These are phyloP conservation scores for Myotis planiceps DNA, from an alignment of 2,797 vertebrate genomes.

Conservation along the genomic window DNA sequence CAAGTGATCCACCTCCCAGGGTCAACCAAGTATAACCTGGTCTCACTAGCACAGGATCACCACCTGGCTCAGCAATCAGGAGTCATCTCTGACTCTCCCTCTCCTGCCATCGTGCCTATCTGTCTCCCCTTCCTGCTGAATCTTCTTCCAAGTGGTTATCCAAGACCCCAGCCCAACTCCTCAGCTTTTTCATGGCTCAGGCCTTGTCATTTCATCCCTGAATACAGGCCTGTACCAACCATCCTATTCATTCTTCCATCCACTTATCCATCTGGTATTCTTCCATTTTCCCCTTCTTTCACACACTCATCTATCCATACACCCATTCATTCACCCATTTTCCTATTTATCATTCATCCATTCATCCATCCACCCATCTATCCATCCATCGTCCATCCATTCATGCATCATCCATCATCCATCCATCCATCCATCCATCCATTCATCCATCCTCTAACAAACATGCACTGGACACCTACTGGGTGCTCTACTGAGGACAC, in stretches of 20 bases:
- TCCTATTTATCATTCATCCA: not conserved
- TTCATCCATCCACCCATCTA: not conserved
- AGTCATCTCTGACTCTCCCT: not conserved
- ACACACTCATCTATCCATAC: not conserved
- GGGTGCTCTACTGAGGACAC: not conserved
- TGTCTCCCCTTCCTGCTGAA: not conserved
- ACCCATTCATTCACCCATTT: not conserved
- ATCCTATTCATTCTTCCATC: not conserved
- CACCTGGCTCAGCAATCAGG: not conserved
- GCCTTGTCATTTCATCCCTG: not conserved
- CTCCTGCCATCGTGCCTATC: not conserved
- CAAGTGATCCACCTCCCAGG: not conserved
- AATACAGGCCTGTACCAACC: not conserved
- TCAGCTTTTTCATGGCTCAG: not conserved
- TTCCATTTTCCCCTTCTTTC: accelerated
- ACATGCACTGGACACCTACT: not conserved
- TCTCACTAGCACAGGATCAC: not conserved
- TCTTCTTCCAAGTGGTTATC: not conserved
- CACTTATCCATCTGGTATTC: not conserved
- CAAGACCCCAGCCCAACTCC: not conserved
- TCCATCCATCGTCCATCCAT: not conserved
- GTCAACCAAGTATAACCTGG: not conserved
- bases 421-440: not conserved
- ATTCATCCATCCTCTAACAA: not conserved
- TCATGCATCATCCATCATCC: not conserved